Evolutionary conservation across 1,140 invertebrate species (phyloP).

Genomic region (Drosophila nikananu): DNA sequence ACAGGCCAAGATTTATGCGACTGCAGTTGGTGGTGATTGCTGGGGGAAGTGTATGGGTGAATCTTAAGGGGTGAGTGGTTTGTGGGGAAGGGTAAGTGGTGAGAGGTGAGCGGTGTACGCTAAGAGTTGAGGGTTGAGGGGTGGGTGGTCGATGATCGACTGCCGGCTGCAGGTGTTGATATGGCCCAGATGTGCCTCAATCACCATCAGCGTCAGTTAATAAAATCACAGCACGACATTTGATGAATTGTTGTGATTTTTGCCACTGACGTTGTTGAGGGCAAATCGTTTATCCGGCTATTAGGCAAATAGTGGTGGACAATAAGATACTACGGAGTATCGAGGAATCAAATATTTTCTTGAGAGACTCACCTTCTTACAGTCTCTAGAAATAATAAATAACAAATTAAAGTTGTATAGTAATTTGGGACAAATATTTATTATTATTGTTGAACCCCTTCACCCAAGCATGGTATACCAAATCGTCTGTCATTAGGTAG

Average conservation of each 20-base stretch:
- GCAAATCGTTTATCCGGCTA: constrained; percentile 65
- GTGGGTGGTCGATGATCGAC: constrained; percentile 33
- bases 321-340: constrained; percentile 1
- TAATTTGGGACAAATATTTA: background rate
- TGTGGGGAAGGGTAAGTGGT: background rate
- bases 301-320: constrained; percentile 45
- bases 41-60: constrained; percentile 1
- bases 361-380: background rate
- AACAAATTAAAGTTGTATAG: background rate
- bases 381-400: background rate
- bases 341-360: background rate
- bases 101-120: background rate
- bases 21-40: constrained; percentile 55
- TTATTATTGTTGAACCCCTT: too few species aligned
- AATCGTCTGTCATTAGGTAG: background rate
- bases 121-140: background rate
- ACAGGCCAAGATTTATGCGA: constrained; percentile 75
- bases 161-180: constrained; percentile 68
- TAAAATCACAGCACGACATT: constrained; percentile 75
- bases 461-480: too few species aligned
- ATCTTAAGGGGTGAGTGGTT: background rate
- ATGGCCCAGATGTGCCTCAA: constrained; percentile 77
- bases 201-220: constrained; percentile 81
- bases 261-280: constrained; percentile 59
- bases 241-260: constrained; percentile 75